phyloP scores from a whole-genome alignment of 2,113 vertebrate species.

The Corydoras maculifer region DNA sequence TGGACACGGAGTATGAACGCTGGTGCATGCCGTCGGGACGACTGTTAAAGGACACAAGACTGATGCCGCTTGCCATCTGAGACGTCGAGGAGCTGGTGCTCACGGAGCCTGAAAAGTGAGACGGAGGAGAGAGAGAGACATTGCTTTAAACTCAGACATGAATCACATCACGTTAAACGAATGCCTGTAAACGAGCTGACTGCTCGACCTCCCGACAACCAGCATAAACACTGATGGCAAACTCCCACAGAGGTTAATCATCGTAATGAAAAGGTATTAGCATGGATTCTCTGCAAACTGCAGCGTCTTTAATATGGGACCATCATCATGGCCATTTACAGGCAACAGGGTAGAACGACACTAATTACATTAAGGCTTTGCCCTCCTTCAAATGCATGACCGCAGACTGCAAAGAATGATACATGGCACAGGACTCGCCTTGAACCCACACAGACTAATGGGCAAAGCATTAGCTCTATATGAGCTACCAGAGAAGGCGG shows the following conservation, averaged over 20 bases:
- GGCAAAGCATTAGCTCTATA: background rate
- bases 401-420: background rate
- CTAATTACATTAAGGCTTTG: background rate
- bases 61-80: conserved; percentile 87
- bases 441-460: background rate
- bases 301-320: background rate
- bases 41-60: conserved; percentile 86
- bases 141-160: too few relatives aligned
- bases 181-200: background rate
- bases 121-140: too few relatives aligned
- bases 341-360: background rate
- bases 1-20: conserved; percentile 94
- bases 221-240: background rate
- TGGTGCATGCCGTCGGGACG: conserved; percentile 91
- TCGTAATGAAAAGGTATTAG: background rate
- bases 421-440: background rate
- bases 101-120: conserved; percentile 73
- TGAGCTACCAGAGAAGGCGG: too few relatives aligned
- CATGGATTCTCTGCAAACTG: background rate
- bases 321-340: background rate
- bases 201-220: background rate
- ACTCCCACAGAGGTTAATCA: background rate
- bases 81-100: conserved; percentile 80
- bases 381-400: background rate
- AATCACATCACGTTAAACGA: background rate